Conservation (phyloP, 2,797 vertebrate species). For the Poeciliopsis presidionis region DNA sequence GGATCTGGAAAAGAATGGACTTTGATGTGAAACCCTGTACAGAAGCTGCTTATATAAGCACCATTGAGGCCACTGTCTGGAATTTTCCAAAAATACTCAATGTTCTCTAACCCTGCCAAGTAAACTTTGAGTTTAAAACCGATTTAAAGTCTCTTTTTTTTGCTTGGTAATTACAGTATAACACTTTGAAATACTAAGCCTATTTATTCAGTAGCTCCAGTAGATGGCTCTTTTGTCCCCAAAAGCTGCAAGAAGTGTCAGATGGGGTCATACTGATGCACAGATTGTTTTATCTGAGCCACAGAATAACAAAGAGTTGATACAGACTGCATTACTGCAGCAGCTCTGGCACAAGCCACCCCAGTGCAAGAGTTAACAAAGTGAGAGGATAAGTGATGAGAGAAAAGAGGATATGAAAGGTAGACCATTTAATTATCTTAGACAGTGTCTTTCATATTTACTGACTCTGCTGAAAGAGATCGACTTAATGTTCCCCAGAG, state of each 20-base stretch:
- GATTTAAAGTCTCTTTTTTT: neutral
- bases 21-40: neutral
- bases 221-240: neutral
- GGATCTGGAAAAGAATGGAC: neutral
- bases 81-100: neutral
- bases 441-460: slow-evolving; percentile 40
- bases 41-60: neutral
- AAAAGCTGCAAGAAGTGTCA: slow-evolving; percentile 2
- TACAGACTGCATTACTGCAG: slow-evolving; percentile 9
- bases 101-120: neutral
- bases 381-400: slow-evolving; percentile 34
- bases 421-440: slow-evolving; percentile 66
- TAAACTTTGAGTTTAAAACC: neutral
- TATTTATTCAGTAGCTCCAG: neutral
- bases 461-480: slow-evolving; percentile 25
- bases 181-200: neutral
- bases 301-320: slow-evolving; percentile 19
- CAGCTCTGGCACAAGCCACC: slow-evolving; percentile 5
- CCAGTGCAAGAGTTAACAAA: slow-evolving; percentile 45
- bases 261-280: neutral
- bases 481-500: slow-evolving; percentile 60
- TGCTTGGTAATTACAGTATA: neutral
- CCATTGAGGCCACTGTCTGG: neutral
- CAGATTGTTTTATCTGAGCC: slow-evolving; percentile 13
- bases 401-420: slow-evolving; percentile 52